phyloP scores from a whole-genome alignment of 2,113 vertebrate genomes.

The Tragulus kanchil region DNA sequence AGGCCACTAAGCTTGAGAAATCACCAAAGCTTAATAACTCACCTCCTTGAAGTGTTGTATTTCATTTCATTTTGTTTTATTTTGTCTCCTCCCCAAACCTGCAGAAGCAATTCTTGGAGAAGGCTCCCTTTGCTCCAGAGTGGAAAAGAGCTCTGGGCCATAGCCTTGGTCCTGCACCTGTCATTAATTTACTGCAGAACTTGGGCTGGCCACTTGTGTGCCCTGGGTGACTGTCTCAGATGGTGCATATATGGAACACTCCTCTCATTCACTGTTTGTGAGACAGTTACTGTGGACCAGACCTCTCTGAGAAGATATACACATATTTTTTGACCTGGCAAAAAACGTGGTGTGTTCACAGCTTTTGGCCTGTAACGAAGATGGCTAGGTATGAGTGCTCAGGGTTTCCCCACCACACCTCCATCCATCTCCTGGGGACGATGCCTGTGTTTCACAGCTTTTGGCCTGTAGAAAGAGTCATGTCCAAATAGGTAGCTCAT shows the following conservation, averaged over 20 bases:
- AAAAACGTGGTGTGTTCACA: too few species aligned
- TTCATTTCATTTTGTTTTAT: background rate
- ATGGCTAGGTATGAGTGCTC: background rate
- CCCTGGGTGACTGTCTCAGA: background rate
- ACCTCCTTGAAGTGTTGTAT: background rate
- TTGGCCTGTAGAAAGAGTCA: constrained; percentile 5
- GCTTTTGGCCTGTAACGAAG: too few species aligned
- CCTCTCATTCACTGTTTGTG: background rate
- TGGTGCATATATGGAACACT: background rate
- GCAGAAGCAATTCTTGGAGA: background rate
- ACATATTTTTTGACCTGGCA: background rate
- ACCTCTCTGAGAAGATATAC: background rate
- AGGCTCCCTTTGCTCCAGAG: background rate
- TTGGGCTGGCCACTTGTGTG: background rate
- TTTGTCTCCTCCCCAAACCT: background rate
- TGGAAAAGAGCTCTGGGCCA: background rate
- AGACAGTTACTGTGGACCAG: background rate
- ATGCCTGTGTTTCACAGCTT: background rate
- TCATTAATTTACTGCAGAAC: background rate
- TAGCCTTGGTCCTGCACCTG: background rate
- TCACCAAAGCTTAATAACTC: background rate
- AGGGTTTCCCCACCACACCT: background rate
- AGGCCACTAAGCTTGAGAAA: background rate
- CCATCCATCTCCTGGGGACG: background rate
- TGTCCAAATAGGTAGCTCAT: background rate